Evolutionary conservation across 2,888 invertebrate genomes (phyloP), one percentile per base, ranked within the genome.

Genomic region (Amaurobius ferox): DNA sequence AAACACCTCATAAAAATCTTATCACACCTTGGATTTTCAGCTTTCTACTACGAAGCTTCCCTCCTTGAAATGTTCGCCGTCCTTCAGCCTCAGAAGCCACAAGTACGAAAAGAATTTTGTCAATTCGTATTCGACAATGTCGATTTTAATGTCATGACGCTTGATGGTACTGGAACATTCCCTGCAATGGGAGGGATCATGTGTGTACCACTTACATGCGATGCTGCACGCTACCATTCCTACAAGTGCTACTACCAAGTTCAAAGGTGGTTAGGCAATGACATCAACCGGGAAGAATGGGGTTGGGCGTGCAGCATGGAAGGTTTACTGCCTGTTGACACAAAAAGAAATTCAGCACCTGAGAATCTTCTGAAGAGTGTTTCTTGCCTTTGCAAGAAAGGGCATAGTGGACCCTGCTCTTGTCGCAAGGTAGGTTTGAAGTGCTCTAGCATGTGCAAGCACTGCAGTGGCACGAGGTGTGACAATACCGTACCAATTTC

Each of bases 131-230:
- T 62, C 62, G 62, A 62, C 26, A 62, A 62, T 62, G 62, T 16
- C 62, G 62, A 62, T 62, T 16, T 7, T 29, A 62, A 29, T 23
- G 2, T 62, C 62, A 7, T 62, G 62, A 62, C 62, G 3, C 3
- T 62, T 19, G 62, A 62, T 62, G 62, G 62, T 62, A 62, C 62
- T 62, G 62, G 62, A 62, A 23, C 62, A 62, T 62, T 62, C 62
- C 62, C 5, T 62, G 62, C 62, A 2, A 23, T 7, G 28, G 29
- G 62, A 62, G 62, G 62, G n/a, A 62, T 62, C 62, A 62, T 62
- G 62, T 13, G 16, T 44, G 16, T 44, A 16, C 55, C 16, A 16
- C 7, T 9, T 16, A 16, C 7, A 9, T 9, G 5, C 55, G 16
- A 5, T 55, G 7, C 55, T n/a, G n/a, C n/a, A n/a, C n/a, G n/a